phyloP scores from a whole-genome alignment of 2,113 vertebrate species.

The Silurus asotus region DNA sequence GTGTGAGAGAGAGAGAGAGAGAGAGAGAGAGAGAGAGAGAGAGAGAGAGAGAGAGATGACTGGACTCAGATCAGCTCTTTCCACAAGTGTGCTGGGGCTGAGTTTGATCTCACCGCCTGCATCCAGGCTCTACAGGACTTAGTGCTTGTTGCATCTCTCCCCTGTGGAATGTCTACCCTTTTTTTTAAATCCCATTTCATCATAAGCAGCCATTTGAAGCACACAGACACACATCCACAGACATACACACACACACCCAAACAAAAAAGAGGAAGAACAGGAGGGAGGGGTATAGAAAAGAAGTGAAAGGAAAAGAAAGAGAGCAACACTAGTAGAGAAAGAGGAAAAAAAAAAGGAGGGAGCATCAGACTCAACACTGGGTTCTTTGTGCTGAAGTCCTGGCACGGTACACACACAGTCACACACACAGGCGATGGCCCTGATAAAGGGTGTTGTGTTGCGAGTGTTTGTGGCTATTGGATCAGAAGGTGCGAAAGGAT shows the following conservation, averaged over 20 bases:
- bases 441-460: slow-evolving; percentile 43
- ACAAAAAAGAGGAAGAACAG: slow-evolving; percentile 19
- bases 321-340: background rate
- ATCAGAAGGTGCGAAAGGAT: slow-evolving; percentile 11
- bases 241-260: slow-evolving; percentile 21
- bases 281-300: background rate
- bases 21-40: background rate
- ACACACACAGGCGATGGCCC: slow-evolving; percentile 37
- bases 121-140: slow-evolving; percentile 43
- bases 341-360: slow-evolving; percentile 8
- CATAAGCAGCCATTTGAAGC: slow-evolving; percentile 52
- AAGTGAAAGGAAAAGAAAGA: background rate
- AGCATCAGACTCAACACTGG: slow-evolving; percentile 38
- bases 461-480: slow-evolving; percentile 20
- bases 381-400: slow-evolving; percentile 46
- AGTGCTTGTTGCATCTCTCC: slow-evolving; percentile 53
- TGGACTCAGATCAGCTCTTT: slow-evolving; percentile 44
- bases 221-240: slow-evolving; percentile 10
- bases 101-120: slow-evolving; percentile 50
- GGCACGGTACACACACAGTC: slow-evolving; percentile 35
- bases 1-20: background rate
- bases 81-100: slow-evolving; percentile 15
- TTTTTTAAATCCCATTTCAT: slow-evolving; percentile 46
- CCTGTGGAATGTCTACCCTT: slow-evolving; percentile 47
- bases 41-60: slow-evolving; percentile 6